Evolutionary conservation across 1,140 invertebrate genomes (phyloP).

Genomic region (Muscidifurax raptorellus): DNA sequence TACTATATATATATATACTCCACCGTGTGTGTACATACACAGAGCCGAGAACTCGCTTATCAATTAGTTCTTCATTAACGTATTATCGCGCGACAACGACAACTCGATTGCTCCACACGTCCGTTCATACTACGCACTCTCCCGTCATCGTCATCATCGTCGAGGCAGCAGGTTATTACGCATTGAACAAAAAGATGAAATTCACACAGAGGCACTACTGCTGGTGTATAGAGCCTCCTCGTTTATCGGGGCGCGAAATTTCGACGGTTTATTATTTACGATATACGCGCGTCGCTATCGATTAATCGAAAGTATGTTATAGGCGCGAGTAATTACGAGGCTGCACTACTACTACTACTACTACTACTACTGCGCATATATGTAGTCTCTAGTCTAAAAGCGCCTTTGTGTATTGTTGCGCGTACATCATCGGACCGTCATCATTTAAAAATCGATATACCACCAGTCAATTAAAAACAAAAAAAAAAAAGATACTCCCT

Average conservation of each 20-base stretch:
- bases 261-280: conserved; percentile 17
- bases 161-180: too few relatives aligned
- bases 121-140: too few relatives aligned
- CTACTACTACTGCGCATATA: too few relatives aligned
- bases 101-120: too few relatives aligned
- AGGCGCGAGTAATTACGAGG: neutral
- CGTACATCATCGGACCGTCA: too few relatives aligned
- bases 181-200: too few relatives aligned
- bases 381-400: too few relatives aligned
- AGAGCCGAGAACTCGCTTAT: neutral
- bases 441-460: too few relatives aligned
- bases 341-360: too few relatives aligned
- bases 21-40: neutral
- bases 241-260: neutral
- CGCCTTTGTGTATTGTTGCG: neutral
- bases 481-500: conserved; percentile 52
- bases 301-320: conserved; percentile 6
- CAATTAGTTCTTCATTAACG: neutral
- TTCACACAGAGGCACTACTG: neutral
- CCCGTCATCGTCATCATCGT: too few relatives aligned
- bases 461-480: neutral
- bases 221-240: neutral
- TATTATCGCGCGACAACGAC: neutral
- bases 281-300: neutral
- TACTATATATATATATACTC: too few relatives aligned